phyloP scores from a whole-genome alignment of 2,888 invertebrate species.

The Glyphotaelius pellucidus region DNA sequence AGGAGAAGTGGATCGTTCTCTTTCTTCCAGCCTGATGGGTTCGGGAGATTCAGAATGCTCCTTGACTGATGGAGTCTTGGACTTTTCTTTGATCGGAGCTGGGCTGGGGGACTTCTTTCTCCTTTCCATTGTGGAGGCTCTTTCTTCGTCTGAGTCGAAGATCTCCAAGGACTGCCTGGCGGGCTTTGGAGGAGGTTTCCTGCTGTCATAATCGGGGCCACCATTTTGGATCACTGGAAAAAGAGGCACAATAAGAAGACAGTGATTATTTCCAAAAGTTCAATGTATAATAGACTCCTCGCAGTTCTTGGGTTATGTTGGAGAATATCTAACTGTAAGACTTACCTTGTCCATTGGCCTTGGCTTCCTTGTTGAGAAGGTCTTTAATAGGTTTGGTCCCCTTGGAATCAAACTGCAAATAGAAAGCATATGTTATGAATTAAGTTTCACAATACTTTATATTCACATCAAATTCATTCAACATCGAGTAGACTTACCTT shows the following conservation, averaged over 20 bases:
- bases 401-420: conserved; percentile 42
- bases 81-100: conserved; percentile 69
- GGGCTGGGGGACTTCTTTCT: conserved; percentile 73
- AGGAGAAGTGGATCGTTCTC: conserved; percentile 4
- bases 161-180: conserved; percentile 69
- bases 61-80: conserved; percentile 55
- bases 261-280: background rate
- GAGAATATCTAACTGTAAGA: background rate
- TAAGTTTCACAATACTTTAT: background rate
- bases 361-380: conserved; percentile 63
- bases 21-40: conserved; percentile 13
- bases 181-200: conserved; percentile 75
- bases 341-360: conserved; percentile 62
- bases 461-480: background rate
- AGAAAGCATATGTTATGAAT: background rate
- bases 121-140: conserved; percentile 77
- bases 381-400: conserved; percentile 62
- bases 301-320: background rate
- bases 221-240: conserved; percentile 74
- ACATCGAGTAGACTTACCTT: conserved; percentile 12
- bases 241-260: conserved; percentile 10
- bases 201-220: conserved; percentile 74
- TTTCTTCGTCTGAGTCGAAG: conserved; percentile 78
- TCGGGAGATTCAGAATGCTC: conserved; percentile 54
- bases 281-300: background rate